Conservation (phyloP, 2,888 invertebrate genomes). For the Cerastoderma edule region DNA sequence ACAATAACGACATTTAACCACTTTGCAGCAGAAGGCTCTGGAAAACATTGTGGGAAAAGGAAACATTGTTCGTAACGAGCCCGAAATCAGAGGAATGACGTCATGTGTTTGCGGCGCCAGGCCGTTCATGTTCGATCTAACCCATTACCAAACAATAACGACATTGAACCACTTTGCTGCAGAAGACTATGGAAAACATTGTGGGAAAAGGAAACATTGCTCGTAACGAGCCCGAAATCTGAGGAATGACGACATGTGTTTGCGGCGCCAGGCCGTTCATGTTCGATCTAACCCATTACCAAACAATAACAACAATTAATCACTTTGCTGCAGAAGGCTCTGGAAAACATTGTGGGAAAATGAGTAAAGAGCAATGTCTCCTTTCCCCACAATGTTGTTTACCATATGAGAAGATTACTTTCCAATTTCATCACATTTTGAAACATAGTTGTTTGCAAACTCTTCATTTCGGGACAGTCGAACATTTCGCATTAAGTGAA, state of each 20-base stretch:
- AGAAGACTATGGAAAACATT: not conserved
- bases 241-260: not conserved
- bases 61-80: not conserved
- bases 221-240: not conserved
- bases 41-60: slow-evolving; percentile 8
- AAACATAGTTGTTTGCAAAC: not conserved
- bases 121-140: not conserved
- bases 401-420: not conserved
- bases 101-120: not conserved
- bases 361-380: not conserved
- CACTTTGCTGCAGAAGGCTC: not conserved
- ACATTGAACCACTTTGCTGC: not conserved
- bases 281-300: not conserved
- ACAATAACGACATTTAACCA: not conserved
- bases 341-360: slow-evolving; percentile 1
- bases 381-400: not conserved
- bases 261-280: not conserved
- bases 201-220: not conserved
- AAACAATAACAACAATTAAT: not conserved
- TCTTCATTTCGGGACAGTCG: not conserved
- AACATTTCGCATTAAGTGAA: not conserved
- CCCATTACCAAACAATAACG: not conserved
- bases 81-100: not conserved
- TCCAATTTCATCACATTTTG: not conserved
- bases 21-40: not conserved